Evolutionary conservation across 2,888 invertebrate species (phyloP), one percentile per base, ranked within the genome.

Genomic region (Epistrophe eligans): DNA sequence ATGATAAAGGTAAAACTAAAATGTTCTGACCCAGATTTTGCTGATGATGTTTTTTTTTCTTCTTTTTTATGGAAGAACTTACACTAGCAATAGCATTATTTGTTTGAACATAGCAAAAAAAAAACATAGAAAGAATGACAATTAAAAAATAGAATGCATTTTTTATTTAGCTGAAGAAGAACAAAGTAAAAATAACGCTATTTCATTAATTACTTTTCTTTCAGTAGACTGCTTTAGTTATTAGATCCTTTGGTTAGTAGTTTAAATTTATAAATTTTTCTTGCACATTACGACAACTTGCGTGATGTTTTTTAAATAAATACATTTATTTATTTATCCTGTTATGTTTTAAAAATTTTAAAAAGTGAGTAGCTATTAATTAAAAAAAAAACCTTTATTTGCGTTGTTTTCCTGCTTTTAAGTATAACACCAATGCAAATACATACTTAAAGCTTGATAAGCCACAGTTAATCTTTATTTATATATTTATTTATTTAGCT

Each of bases 11-110:
- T 38, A 58, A 58, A 38, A 58, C 58, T 58, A 17, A 35, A 35
- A 58, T 58, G 38, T 58, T 13, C 13, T 58, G 35, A 58, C 58
- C 58, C 35, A 58, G 58, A 38, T 58, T 58, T 10, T 17, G 10
- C 19, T 35, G 17, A 17, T 35, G 58, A 17, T 38, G 11, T 17
- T 17, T 58, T 24, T 17, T 58, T 35, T n/a, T n/a, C n/a, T n/a
- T n/a, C n/a, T n/a, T n/a, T n/a, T n/a, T n/a, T n/a, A n/a, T n/a
- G 10, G 58, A 38, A 24, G 58, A 7, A 17, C 17, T 6, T 5
- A 58, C 17, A 58, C 11, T 13, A 24, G n/a, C 45, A 50, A 17
- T 1, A 24, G 19, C 13, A 52, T 11, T 24, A 24, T 19, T 58
- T 32, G 57, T 58, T 58, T 58, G 35, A 58, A 58, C 11, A 8